phyloP scores from a whole-genome alignment of 2,113 vertebrate genomes.

The Vireo altiloquus region DNA sequence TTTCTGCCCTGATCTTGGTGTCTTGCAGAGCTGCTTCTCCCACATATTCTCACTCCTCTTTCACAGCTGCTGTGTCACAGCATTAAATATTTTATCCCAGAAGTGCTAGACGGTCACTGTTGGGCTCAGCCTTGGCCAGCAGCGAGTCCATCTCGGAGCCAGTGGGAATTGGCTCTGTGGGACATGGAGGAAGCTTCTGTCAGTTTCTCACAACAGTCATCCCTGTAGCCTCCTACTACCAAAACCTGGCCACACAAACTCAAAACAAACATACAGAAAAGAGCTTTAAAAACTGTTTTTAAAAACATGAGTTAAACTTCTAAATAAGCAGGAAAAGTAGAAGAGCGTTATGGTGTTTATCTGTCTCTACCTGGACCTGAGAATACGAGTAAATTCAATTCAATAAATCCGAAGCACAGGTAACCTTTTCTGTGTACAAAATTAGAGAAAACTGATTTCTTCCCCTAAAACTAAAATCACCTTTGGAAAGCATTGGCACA shows the following conservation, averaged over 20 bases:
- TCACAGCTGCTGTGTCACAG: neutral
- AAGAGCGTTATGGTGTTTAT: neutral
- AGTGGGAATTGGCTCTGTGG: neutral
- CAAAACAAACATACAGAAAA: neutral
- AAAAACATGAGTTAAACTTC: neutral
- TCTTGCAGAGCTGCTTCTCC: fast-evolving
- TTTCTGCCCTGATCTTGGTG: neutral
- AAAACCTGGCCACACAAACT: neutral
- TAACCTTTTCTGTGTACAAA: neutral
- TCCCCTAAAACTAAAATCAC: neutral
- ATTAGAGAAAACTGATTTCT: neutral
- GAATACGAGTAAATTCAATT: neutral
- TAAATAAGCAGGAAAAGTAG: neutral
- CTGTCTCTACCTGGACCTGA: neutral
- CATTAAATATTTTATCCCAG: neutral
- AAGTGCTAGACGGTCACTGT: neutral
- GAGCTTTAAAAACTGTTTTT: neutral
- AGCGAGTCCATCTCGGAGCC: neutral
- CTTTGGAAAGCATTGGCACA: neutral
- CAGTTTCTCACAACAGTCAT: neutral
- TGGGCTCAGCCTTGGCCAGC: neutral
- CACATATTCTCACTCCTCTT: neutral
- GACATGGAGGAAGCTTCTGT: neutral
- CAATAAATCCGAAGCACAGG: neutral
- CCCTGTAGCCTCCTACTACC: neutral